phyloP scores from a whole-genome alignment of 2,113 vertebrate species.

The Megalops atlanticus region DNA sequence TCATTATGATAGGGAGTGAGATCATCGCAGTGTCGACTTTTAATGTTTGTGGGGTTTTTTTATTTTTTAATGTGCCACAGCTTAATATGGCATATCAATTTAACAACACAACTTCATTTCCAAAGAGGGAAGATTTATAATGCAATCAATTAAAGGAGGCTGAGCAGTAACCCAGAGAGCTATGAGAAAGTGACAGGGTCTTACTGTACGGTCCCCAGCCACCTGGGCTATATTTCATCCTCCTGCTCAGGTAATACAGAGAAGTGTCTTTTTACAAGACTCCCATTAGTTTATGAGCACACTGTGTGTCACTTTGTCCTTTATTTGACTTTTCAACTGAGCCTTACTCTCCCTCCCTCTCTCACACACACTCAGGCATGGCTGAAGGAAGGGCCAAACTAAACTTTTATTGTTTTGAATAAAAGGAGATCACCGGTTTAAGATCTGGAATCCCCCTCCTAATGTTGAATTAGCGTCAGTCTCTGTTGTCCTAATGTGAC shows the following conservation, averaged over 20 bases:
- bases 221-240: neutral
- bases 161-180: neutral
- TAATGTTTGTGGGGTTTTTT: too few relatives aligned
- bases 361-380: neutral
- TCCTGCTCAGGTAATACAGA: slow-evolving; percentile 20
- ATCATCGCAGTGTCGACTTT: too few relatives aligned
- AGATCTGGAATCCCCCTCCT: neutral
- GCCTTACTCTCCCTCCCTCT: neutral
- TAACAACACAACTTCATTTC: neutral
- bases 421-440: neutral
- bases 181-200: neutral
- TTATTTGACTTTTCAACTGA: slow-evolving; percentile 5
- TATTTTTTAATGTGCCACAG: neutral
- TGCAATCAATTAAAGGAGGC: neutral
- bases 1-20: neutral
- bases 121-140: slow-evolving; percentile 1
- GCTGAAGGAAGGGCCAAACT: neutral
- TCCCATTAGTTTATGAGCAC: slow-evolving; percentile 15
- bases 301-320: neutral
- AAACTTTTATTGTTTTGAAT: neutral
- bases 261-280: slow-evolving; percentile 29
- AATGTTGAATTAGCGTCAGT: too few relatives aligned
- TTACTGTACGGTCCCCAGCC: neutral
- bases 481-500: neutral
- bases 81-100: neutral